Conservation (phyloP, 2,888 invertebrate species). For the Amiota minor region DNA sequence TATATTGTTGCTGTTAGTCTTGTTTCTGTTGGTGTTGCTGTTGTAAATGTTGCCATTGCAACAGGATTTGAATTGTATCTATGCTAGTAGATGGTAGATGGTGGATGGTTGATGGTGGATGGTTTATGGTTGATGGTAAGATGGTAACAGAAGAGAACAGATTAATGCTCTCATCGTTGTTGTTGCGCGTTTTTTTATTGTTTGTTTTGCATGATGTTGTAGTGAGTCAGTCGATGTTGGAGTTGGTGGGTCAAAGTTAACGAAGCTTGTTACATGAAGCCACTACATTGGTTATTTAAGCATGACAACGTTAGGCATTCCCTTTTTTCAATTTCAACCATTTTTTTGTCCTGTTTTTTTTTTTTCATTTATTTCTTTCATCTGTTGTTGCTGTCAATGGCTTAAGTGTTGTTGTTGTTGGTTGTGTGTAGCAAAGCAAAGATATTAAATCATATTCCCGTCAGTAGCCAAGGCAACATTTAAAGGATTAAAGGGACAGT, state of each 20-base stretch:
- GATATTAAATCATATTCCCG: constrained; percentile 22
- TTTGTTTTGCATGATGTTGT: constrained; percentile 36
- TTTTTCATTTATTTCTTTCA: neutral
- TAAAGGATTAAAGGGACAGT: constrained; percentile 42
- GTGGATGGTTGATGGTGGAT: too few relatives aligned
- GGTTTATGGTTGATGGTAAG: too few relatives aligned
- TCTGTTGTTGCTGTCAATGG: neutral
- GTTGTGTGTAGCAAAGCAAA: neutral
- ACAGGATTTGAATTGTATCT: constrained; percentile 53
- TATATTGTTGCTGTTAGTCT: constrained; percentile 28
- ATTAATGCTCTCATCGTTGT: constrained; percentile 34
- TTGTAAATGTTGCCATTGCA: constrained; percentile 20
- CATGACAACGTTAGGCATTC: constrained; percentile 30
- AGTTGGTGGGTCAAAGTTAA: constrained; percentile 53
- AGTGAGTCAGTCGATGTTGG: constrained; percentile 14
- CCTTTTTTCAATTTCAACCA: neutral
- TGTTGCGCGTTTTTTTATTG: constrained; percentile 38
- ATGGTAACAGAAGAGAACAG: constrained; percentile 36
- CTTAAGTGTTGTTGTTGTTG: neutral
- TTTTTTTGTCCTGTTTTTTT: neutral
- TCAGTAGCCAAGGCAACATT: constrained; percentile 27
- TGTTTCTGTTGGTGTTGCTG: constrained; percentile 33
- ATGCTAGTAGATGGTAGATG: neutral
- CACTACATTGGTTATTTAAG: constrained; percentile 46
- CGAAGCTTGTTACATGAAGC: constrained; percentile 56